phyloP scores from a whole-genome alignment of 1,140 invertebrate genomes.

The Philotrypesis tridentata region DNA sequence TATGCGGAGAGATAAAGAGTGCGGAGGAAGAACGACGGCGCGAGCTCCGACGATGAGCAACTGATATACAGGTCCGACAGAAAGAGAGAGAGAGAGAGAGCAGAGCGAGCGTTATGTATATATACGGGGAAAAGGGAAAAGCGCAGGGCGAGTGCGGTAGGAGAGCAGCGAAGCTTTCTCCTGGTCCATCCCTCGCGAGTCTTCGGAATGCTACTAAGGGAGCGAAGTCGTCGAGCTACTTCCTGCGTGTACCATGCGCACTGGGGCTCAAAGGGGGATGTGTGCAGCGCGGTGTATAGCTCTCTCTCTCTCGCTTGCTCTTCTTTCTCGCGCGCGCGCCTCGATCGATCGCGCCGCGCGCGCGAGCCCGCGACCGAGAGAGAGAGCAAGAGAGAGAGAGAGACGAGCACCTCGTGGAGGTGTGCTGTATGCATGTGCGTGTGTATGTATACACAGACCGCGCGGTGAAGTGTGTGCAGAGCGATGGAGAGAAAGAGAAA shows the following conservation, averaged over 20 bases:
- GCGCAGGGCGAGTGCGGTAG: background rate
- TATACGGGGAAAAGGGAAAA: background rate
- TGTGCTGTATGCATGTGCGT: background rate
- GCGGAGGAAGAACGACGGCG: background rate
- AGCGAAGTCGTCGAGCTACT: conserved; percentile 50
- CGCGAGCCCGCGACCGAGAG: background rate
- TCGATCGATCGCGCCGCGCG: conserved; percentile 20
- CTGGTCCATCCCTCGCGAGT: conserved; percentile 52
- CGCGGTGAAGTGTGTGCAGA: background rate
- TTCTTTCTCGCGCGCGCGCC: background rate
- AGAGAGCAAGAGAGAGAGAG: background rate
- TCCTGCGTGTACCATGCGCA: conserved; percentile 66
- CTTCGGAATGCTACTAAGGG: conserved; percentile 55
- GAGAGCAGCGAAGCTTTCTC: conserved; percentile 19
- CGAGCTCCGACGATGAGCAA: background rate
- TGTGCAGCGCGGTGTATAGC: conserved; percentile 30
- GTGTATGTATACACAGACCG: background rate
- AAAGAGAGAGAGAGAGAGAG: no score
- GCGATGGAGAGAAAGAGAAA: background rate
- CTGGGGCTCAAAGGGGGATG: conserved; percentile 52
- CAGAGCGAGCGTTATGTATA: no score
- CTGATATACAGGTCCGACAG: background rate
- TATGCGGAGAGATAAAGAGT: background rate
- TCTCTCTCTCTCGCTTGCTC: background rate
- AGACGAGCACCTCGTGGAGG: background rate